Percentiles rank a stretch among this genome's conserved stretches.
These are phyloP conservation scores for Habropoda laboriosa DNA, from an alignment of 1,140 invertebrate genomes.

Conservation along the genomic window DNA sequence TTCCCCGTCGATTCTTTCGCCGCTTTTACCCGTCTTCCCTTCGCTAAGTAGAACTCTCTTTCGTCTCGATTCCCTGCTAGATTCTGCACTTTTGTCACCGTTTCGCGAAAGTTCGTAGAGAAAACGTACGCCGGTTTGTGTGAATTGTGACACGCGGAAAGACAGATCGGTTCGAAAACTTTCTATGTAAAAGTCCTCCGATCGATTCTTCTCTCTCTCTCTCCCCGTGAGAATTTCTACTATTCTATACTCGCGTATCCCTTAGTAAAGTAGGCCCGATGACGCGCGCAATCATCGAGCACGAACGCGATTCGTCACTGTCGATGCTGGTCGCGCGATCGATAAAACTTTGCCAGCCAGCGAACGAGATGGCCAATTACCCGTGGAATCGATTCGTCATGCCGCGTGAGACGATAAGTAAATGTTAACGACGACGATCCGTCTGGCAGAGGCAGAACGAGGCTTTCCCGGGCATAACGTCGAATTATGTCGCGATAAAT, in stretches of 20 bases:
- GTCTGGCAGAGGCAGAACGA: neutral
- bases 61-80: too few species aligned
- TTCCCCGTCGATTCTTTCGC: neutral
- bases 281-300: constrained; percentile 8
- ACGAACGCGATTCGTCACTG: constrained; percentile 13
- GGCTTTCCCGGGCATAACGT: neutral
- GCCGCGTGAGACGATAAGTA: constrained; percentile 16
- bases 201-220: too few species aligned
- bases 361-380: neutral
- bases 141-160: too few species aligned
- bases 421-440: constrained; percentile 30
- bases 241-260: too few species aligned
- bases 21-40: neutral
- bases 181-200: too few species aligned
- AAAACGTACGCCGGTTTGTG: too few species aligned
- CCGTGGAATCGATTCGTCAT: constrained; percentile 14
- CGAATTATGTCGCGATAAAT: neutral
- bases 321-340: neutral
- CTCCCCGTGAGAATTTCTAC: neutral
- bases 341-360: constrained; percentile 25
- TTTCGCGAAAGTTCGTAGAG: too few species aligned
- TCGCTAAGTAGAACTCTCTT: neutral
- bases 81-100: too few species aligned
- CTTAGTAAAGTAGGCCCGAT: neutral
- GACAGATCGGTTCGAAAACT: too few species aligned